phyloP scores from a whole-genome alignment of 2,888 invertebrate genomes.

The Anoplius nigerrimus region DNA sequence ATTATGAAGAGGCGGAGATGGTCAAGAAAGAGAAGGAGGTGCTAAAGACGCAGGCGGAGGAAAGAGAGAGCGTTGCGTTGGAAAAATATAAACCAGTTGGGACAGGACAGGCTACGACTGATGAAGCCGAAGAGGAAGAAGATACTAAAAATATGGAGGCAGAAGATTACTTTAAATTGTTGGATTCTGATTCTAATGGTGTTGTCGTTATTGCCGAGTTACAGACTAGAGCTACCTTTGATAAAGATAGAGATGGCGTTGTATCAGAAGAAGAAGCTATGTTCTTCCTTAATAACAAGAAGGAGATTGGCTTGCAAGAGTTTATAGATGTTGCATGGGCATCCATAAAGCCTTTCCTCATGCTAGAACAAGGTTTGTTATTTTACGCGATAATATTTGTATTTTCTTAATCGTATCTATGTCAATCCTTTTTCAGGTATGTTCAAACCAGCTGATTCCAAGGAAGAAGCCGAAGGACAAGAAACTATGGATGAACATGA shows the following conservation, averaged over 20 bases:
- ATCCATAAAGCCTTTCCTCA: slow-evolving; percentile 85
- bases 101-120: slow-evolving; percentile 60
- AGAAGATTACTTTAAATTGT: slow-evolving; percentile 83
- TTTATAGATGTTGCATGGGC: slow-evolving; percentile 86
- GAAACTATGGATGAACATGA: slow-evolving; percentile 72
- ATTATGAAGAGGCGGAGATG: slow-evolving; percentile 86
- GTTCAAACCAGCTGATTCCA: slow-evolving; percentile 55
- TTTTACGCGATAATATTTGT: neutral
- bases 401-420: too few species aligned
- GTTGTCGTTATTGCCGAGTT: slow-evolving; percentile 83
- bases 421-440: slow-evolving; percentile 49
- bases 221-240: slow-evolving; percentile 86
- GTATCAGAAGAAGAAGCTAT: slow-evolving; percentile 92
- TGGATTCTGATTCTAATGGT: slow-evolving; percentile 89
- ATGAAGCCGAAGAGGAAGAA: slow-evolving; percentile 79
- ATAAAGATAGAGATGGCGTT: slow-evolving; percentile 91
- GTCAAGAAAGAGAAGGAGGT: slow-evolving; percentile 86
- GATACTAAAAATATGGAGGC: slow-evolving; percentile 82
- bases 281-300: slow-evolving; percentile 83
- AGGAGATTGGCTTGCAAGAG: slow-evolving; percentile 81
- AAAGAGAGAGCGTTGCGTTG: slow-evolving; percentile 84
- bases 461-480: slow-evolving; percentile 44
- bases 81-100: slow-evolving; percentile 85
- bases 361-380: slow-evolving; percentile 85
- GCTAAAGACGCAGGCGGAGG: slow-evolving; percentile 84